Evolutionary conservation across 1,140 invertebrate species (phyloP), one percentile per base, ranked within the genome.

Genomic region (Pollicipes pollicipes): DNA sequence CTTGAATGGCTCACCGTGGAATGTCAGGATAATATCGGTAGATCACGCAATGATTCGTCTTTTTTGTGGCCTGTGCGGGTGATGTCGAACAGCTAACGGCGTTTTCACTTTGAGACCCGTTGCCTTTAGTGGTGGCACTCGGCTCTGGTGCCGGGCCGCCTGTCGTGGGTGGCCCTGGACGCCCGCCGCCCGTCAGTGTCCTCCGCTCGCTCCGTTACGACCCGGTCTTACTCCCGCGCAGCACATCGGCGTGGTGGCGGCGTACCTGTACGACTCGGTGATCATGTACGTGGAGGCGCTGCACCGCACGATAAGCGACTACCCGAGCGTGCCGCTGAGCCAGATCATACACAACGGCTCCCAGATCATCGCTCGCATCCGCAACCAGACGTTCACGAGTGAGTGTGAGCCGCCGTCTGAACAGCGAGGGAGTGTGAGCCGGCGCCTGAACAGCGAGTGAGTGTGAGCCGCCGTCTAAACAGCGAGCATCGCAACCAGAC

Each of bases 261-360:
- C 94, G 1, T 96, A 98, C 81, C 82, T 98, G 63, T 98, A 97
- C 79, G 96, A 98, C 82, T 93, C 95, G 1, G 89, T 98, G 0
- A 88, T 88, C 76, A 79, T 98, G 0, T 99, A 98, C 78, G 93
- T 93, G 0, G 83, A 83, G 73, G 92, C 94, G 0, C 81, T 97
- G 66, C 73, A 27, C 8, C 27, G 27, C 27, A 27, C 28, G 3
- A 21, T 66, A 4, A 66, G n/a, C 27, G 27, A 66, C 27, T 10
- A 66, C 28, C 64, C 64, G 17, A 21, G 28, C n/a, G 17, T 66
- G n/a, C 64, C 64, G 10, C 27, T 29, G 24, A 3, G n/a, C 27
- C 64, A 66, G 64, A 27, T 66, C 64, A 8, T 66, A 21, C 27
- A 4, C n/a, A 66, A 66, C n/a, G 64, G 64, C 64, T 28, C 64